Percentiles rank a stretch among this genome's conserved stretches.
Conservation (phyloP, 2,113 vertebrate genomes). For the Lichenostomus cassidix region DNA sequence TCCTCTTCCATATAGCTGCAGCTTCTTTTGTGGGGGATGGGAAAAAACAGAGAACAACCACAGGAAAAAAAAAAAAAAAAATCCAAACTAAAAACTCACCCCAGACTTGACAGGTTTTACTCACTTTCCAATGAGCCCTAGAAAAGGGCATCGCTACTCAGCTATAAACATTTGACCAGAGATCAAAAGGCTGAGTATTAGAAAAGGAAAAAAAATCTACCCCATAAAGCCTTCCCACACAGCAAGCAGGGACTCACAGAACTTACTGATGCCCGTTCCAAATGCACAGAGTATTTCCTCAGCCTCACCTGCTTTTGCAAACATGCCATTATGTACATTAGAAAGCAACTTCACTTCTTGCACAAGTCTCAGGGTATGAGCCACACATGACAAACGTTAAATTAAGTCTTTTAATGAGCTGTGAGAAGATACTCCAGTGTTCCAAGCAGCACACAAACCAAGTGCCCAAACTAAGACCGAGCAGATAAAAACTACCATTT, state of each 20-base stretch:
- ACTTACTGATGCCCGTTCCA: not conserved
- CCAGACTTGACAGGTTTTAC: not conserved
- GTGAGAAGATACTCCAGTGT: not conserved
- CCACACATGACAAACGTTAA: not conserved
- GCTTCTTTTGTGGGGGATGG: not conserved
- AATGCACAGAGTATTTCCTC: not conserved
- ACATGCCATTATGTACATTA: not conserved
- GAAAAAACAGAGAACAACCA: not conserved
- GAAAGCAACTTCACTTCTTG: not conserved
- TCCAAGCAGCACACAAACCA: not conserved
- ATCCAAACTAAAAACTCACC: not conserved
- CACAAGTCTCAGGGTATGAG: not conserved
- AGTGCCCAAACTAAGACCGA: not conserved
- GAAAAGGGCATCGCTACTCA: not conserved
- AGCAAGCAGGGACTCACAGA: not conserved
- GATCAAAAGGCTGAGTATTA: not conserved
- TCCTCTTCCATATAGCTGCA: constrained; percentile 20
- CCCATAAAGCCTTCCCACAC: not conserved
- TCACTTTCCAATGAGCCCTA: not conserved
- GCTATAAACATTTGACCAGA: not conserved
- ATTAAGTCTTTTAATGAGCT: not conserved
- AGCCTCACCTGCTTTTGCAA: constrained; percentile 22
- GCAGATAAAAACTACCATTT: not conserved
- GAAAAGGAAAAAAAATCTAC: not conserved
- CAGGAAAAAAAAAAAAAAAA: not conserved